A percentile compares a stretch with the other conserved stretches of the same genome.
Conservation (phyloP, 2,797 vertebrate species). For the Champsocephalus esox region DNA sequence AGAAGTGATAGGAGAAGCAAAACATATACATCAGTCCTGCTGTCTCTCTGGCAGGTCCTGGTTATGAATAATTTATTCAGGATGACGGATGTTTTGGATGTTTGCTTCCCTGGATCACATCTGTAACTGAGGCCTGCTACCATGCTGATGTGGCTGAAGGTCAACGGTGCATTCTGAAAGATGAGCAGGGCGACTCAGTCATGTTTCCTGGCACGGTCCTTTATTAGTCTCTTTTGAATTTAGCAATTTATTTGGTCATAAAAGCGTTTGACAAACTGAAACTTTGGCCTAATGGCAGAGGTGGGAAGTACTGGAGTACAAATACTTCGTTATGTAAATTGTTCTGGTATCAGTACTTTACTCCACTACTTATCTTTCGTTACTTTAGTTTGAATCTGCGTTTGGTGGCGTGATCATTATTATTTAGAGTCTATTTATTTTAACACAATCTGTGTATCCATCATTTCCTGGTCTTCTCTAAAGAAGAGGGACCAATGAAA, state of each 20-base stretch:
- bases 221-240: conserved; percentile 6
- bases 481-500: too few species aligned
- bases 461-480: too few species aligned
- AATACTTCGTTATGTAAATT: too few species aligned
- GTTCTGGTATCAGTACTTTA: too few species aligned
- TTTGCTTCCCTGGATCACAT: conserved; percentile 60
- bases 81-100: conserved; percentile 75
- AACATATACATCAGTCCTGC: conserved; percentile 78
- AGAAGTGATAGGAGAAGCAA: conserved; percentile 69
- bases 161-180: conserved; percentile 53
- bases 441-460: too few species aligned
- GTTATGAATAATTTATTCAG: conserved; percentile 78
- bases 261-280: not conserved
- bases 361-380: too few species aligned
- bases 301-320: too few species aligned
- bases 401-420: too few species aligned
- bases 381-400: too few species aligned
- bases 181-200: conserved; percentile 43
- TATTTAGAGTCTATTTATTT: too few species aligned
- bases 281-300: not conserved
- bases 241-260: not conserved
- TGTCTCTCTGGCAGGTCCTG: conserved; percentile 65
- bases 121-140: conserved; percentile 60
- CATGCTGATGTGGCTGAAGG: conserved; percentile 65
- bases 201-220: conserved; percentile 13